Evolutionary conservation across 1,140 invertebrate species (phyloP).

Genomic region (Megalonaias nervosa): DNA sequence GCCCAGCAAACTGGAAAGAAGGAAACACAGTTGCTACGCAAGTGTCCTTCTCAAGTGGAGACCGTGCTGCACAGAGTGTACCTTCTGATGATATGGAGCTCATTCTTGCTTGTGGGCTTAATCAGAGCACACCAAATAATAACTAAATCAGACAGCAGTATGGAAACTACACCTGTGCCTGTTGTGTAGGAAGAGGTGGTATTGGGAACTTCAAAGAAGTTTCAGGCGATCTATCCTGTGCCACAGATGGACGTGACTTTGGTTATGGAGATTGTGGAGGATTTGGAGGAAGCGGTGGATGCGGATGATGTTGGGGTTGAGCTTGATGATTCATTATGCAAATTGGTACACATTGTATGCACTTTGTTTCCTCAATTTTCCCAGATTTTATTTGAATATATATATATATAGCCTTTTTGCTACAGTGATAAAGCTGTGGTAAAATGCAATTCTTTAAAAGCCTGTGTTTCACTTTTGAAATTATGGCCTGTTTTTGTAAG

Average conservation of each 20-base stretch:
- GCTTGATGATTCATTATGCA: not conserved
- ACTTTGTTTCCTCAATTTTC: too few relatives aligned
- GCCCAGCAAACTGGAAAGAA: constrained; percentile 34
- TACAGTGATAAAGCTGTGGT: too few relatives aligned
- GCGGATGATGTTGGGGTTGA: not conserved
- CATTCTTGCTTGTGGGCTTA: constrained; percentile 54
- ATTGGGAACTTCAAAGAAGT: not conserved
- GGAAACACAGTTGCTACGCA: constrained; percentile 14
- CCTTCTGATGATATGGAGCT: constrained; percentile 55
- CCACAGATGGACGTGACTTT: not conserved
- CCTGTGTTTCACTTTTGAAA: too few relatives aligned
- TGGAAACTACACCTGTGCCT: constrained; percentile 30
- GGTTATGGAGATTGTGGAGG: not conserved
- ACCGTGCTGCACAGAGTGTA: constrained; percentile 15
- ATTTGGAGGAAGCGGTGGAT: not conserved
- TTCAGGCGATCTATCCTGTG: not conserved
- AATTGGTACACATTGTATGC: too few relatives aligned
- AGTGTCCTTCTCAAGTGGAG: not conserved
- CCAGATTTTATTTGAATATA: too few relatives aligned
- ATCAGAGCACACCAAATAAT: constrained; percentile 57
- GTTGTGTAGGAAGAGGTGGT: constrained; percentile 24
- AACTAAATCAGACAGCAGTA: constrained; percentile 37
- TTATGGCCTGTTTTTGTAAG: too few relatives aligned
- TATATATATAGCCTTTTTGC: too few relatives aligned
- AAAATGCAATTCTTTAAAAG: too few relatives aligned